Conservation (phyloP, 2,888 invertebrate species). For the Tipula confusa region DNA sequence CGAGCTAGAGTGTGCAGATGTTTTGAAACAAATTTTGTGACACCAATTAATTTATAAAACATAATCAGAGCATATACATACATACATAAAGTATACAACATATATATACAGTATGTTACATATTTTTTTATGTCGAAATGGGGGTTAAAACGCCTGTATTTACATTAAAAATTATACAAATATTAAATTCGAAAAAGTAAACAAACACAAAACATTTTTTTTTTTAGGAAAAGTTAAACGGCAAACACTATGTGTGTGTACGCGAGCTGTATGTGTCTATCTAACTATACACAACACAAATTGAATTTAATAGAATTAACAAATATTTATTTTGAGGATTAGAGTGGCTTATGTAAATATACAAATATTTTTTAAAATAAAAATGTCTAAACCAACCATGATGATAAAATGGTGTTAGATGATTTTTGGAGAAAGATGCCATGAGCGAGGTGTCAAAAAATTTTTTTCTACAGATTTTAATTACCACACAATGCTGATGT, state of each 20-base stretch:
- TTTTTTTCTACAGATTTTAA: background rate
- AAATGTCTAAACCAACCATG: constrained; percentile 5
- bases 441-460: background rate
- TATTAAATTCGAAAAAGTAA: constrained; percentile 6
- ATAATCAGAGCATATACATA: background rate
- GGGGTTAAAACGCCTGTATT: background rate
- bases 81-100: background rate
- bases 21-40: background rate
- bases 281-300: constrained; percentile 16
- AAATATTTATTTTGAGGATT: constrained; percentile 28
- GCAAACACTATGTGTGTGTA: background rate
- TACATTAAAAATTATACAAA: background rate
- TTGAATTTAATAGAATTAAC: constrained; percentile 29
- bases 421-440: background rate
- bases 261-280: constrained; percentile 4
- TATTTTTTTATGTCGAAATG: background rate
- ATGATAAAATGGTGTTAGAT: background rate
- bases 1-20: background rate
- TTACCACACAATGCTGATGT: background rate
- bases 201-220: background rate
- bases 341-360: constrained; percentile 27
- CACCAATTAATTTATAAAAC: background rate
- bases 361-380: constrained; percentile 20
- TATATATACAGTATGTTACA: background rate
- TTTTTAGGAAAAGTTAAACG: constrained; percentile 21